Evolutionary conservation across 2,113 vertebrate genomes (phyloP), one percentile per base, ranked within the genome.

Genomic region (Fregetta grallaria): DNA sequence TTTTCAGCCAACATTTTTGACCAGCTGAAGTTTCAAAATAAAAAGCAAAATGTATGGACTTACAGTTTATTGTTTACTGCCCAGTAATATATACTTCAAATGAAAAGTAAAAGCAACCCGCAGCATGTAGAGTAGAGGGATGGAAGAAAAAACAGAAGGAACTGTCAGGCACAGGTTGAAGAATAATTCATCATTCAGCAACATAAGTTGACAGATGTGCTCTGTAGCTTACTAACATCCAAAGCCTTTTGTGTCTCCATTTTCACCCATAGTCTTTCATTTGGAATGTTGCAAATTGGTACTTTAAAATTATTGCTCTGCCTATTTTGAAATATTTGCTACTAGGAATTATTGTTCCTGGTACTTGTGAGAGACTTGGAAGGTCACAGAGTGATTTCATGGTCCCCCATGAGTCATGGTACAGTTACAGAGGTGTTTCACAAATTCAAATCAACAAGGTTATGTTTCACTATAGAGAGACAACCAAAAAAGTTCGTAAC

Each of bases 391-490:
- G 50, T 74, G 84, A 62, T 93, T 92, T 96, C 71, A n/a, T 50
- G 32, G 50, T 92, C 81, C 42, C 75, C 40, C 38, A 30, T 89
- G 89, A 87, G 50, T 96, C 66, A 76, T 15, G 26, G 59, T 77
- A 52, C 26, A 34, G 66, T 88, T 74, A 79, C 70, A 71, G 45
- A 91, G 36, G 17, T 80, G 61, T 70, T 96, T 89, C 73, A 95
- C 49, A 95, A 95, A 94, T 89, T 91, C 26, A 73, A 85, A 89
- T 94, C 77, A 90, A 77, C 86, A 92, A 94, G 70, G 77, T 85
- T 89, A 72, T 70, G 62, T 67, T 94, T 96, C 59, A 70, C 58
- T 83, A 52, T 45, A 91, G 55, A 87, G 59, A 23, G 18, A 26
- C n/a, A 91, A 92, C 82, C 49, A 73, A 76, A 90, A 89, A 86